Evolutionary conservation across 2,888 invertebrate genomes (phyloP).

Genomic region (Thumatha senex): DNA sequence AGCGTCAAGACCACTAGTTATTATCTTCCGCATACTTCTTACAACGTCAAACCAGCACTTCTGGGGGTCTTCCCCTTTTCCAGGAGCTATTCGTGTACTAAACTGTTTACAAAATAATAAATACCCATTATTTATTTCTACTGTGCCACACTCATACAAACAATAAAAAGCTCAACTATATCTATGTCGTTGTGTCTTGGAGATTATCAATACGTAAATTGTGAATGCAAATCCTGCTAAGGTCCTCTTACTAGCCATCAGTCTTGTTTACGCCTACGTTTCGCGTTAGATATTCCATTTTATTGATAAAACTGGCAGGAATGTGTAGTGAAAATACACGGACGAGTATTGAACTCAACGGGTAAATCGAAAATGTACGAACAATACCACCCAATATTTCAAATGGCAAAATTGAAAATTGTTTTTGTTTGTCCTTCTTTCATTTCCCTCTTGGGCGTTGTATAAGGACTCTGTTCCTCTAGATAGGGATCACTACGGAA

Average conservation of each 20-base stretch:
- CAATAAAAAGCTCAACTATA: neutral
- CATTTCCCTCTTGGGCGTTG: no score
- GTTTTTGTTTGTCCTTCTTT: no score
- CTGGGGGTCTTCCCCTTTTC: no score
- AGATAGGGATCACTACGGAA: no score
- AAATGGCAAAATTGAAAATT: no score
- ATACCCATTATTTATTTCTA: neutral
- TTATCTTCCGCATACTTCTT: conserved; percentile 52
- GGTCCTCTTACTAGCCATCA: conserved; percentile 32
- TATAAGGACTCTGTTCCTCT: no score
- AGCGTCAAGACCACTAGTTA: conserved; percentile 23
- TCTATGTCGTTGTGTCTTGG: conserved; percentile 12
- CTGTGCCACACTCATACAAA: neutral
- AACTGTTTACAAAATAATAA: no score
- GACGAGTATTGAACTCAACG: neutral
- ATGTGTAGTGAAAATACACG: conserved; percentile 22
- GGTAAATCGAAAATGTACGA: neutral
- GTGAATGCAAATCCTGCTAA: conserved; percentile 26
- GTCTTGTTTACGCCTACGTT: conserved; percentile 46
- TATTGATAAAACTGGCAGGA: conserved; percentile 42
- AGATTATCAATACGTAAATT: conserved; percentile 28
- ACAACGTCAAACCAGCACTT: no score
- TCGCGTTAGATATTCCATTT: conserved; percentile 44
- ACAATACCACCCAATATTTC: no score
- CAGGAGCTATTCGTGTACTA: no score